Evolutionary conservation across 2,888 invertebrate genomes (phyloP).

Genomic region (Trichopria drosophilae): DNA sequence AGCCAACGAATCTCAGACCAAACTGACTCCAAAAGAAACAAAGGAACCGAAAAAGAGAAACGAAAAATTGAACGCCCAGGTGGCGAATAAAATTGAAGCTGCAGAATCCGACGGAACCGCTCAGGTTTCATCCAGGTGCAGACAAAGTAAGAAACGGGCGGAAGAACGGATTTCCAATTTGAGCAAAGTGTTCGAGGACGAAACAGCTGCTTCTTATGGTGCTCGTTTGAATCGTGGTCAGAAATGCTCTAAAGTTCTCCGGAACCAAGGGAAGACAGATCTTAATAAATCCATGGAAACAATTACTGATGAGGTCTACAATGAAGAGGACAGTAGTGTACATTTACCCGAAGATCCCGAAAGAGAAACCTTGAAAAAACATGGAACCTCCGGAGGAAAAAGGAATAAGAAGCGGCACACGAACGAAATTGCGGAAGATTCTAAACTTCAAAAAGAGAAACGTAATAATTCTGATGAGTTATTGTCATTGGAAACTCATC

Average conservation of each 20-base stretch:
- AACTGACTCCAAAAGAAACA: constrained; percentile 10
- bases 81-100: neutral
- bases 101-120: neutral
- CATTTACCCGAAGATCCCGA: too few species aligned
- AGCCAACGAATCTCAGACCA: constrained; percentile 13
- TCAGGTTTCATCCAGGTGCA: constrained; percentile 32
- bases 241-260: constrained; percentile 24
- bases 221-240: constrained; percentile 10
- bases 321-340: neutral
- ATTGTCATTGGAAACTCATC: too few species aligned
- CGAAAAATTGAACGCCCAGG: constrained; percentile 10
- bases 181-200: constrained; percentile 45
- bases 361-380: too few species aligned
- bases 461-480: too few species aligned
- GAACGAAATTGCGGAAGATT: too few species aligned
- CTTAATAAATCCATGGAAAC: constrained; percentile 1
- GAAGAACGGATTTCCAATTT: constrained; percentile 49
- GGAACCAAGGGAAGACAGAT: constrained; percentile 29
- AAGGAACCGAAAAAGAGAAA: constrained; percentile 21
- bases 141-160: constrained; percentile 54
- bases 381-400: too few species aligned
- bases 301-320: neutral
- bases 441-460: too few species aligned
- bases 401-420: too few species aligned
- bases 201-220: constrained; percentile 37